Evolutionary conservation across 2,888 invertebrate genomes (phyloP).

Genomic region (Drosophila neutralis): DNA sequence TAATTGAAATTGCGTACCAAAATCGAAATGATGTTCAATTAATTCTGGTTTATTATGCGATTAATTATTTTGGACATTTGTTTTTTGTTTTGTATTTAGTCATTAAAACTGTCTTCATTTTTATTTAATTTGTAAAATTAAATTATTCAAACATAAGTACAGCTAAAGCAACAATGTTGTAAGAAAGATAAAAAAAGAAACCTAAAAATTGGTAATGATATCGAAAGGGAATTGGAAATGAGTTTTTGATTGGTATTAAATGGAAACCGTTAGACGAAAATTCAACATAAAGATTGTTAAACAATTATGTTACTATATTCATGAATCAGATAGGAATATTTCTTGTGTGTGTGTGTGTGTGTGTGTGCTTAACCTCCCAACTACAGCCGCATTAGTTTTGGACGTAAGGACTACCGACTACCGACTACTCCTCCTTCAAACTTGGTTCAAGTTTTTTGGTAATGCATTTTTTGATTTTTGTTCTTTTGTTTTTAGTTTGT

Average conservation of each 20-base stretch:
- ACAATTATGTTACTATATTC: constrained; percentile 68
- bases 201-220: constrained; percentile 8
- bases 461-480: constrained; percentile 44
- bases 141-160: constrained; percentile 65
- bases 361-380: constrained; percentile 9
- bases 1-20: neutral
- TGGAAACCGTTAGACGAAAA: constrained; percentile 41
- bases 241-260: constrained; percentile 7
- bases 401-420: constrained; percentile 56
- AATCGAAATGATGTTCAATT: neutral
- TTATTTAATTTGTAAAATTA: constrained; percentile 56
- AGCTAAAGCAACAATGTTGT: constrained; percentile 54
- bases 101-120: constrained; percentile 52
- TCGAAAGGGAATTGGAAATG: constrained; percentile 14
- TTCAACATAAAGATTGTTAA: constrained; percentile 66
- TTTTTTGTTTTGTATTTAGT: constrained; percentile 31
- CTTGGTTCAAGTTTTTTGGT: constrained; percentile 73
- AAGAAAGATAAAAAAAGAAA: neutral
- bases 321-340: constrained; percentile 70
- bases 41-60: constrained; percentile 6
- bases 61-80: constrained; percentile 14
- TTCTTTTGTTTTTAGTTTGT: constrained; percentile 9
- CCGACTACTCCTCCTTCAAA: constrained; percentile 63
- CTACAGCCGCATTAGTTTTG: constrained; percentile 22
- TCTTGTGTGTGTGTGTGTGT: constrained; percentile 30